Evolutionary conservation across 64 coral and sea anemone genomes (phyloP).

Genomic region (Pocillopora verrucosa): DNA sequence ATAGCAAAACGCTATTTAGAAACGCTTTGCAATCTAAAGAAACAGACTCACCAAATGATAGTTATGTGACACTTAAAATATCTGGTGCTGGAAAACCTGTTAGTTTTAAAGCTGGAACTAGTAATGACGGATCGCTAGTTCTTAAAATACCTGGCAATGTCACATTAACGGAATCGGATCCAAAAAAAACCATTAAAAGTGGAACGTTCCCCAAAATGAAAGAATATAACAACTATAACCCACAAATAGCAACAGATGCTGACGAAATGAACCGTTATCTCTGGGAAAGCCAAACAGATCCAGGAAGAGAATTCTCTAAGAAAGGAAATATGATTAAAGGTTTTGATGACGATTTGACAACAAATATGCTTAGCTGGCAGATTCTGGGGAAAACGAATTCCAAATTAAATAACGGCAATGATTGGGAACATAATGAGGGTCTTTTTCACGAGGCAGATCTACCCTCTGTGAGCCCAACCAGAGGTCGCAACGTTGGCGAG

Average conservation of each 20-base stretch:
- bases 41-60: neutral
- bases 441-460: neutral
- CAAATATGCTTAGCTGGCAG: conserved; percentile 19
- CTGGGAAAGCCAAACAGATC: neutral
- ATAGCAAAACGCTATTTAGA: neutral
- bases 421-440: neutral
- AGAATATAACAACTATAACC: neutral
- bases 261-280: conserved; percentile 21
- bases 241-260: neutral
- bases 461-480: neutral
- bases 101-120: conserved; percentile 88
- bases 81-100: conserved; percentile 75
- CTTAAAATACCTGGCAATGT: conserved; percentile 65
- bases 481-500: neutral
- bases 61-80: conserved; percentile 71
- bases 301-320: conserved; percentile 13
- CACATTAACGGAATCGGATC: conserved; percentile 17
- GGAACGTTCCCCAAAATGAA: neutral
- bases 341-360: neutral
- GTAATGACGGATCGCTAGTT: conserved; percentile 75
- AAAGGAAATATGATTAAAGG: conserved; percentile 20
- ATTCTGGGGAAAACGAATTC: conserved; percentile 15
- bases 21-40: neutral
- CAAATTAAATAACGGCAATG: conserved; percentile 24
- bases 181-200: neutral